Evolutionary conservation across 2,797 vertebrate species (phyloP).

Genomic region (Myiotriccus ornatus): DNA sequence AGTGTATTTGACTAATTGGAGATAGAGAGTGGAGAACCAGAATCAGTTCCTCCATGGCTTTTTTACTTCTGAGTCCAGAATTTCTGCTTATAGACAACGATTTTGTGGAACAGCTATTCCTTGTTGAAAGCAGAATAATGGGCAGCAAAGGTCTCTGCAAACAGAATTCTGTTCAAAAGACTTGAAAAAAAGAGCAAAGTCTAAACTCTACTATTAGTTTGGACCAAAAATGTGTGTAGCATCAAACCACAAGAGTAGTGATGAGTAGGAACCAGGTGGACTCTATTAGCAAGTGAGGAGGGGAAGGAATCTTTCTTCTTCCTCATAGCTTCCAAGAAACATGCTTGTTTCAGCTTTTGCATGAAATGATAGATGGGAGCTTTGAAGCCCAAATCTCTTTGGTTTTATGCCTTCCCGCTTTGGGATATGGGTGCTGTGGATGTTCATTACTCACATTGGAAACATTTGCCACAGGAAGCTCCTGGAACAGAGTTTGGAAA

Average conservation of each 20-base stretch:
- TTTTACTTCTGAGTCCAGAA: background rate
- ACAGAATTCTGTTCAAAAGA: background rate
- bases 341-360: constrained; percentile 33
- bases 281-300: background rate
- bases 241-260: background rate
- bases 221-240: background rate
- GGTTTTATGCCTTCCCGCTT: background rate
- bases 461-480: constrained; percentile 69
- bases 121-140: background rate
- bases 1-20: background rate
- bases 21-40: background rate
- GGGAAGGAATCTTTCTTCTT: background rate
- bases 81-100: background rate
- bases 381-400: constrained; percentile 9
- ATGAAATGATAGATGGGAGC: background rate
- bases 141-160: background rate
- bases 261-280: constrained; percentile 24
- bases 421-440: constrained; percentile 61
- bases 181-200: background rate
- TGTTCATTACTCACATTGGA: constrained; percentile 74
- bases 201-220: background rate
- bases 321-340: constrained; percentile 11
- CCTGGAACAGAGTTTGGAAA: constrained; percentile 58
- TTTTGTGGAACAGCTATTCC: background rate
- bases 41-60: background rate